A percentile compares a stretch with the other conserved stretches of the same genome.
phyloP scores from a whole-genome alignment of 2,888 invertebrate species.

The Eumerus sabulonum region DNA sequence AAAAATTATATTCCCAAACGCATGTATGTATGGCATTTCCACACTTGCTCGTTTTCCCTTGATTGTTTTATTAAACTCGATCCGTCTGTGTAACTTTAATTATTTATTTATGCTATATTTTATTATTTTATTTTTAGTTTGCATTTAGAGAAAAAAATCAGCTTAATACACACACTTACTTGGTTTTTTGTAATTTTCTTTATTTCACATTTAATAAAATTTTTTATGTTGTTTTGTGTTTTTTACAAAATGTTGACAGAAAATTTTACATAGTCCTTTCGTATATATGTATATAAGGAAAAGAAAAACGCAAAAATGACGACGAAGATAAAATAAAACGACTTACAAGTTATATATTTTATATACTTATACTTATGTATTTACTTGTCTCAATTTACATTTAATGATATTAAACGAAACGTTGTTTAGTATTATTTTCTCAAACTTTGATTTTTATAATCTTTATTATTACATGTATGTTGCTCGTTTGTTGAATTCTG shows the following conservation, averaged over 20 bases:
- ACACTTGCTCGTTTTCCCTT: constrained; percentile 40
- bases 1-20: constrained; percentile 53
- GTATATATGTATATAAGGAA: constrained; percentile 37
- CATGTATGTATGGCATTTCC: constrained; percentile 33
- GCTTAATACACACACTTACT: constrained; percentile 75
- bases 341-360: constrained; percentile 61
- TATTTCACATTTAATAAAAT: constrained; percentile 70
- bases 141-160: constrained; percentile 68
- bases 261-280: constrained; percentile 57
- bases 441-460: constrained; percentile 70
- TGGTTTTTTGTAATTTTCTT: constrained; percentile 57
- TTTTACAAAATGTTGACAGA: constrained; percentile 65
- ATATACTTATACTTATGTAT: constrained; percentile 64
- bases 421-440: constrained; percentile 63
- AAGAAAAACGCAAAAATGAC: constrained; percentile 34
- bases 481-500: no score
- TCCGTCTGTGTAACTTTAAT: constrained; percentile 20
- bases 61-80: constrained; percentile 35
- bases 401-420: constrained; percentile 66
- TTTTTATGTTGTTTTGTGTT: constrained; percentile 44
- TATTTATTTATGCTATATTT: constrained; percentile 4
- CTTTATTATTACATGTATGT: no score
- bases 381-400: constrained; percentile 68
- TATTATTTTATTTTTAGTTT: constrained; percentile 42
- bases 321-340: no score